Percentiles rank a stretch among this genome's conserved stretches.
Evolutionary conservation across 2,797 vertebrate genomes (phyloP).

Genomic region (Echeneis naucrates): DNA sequence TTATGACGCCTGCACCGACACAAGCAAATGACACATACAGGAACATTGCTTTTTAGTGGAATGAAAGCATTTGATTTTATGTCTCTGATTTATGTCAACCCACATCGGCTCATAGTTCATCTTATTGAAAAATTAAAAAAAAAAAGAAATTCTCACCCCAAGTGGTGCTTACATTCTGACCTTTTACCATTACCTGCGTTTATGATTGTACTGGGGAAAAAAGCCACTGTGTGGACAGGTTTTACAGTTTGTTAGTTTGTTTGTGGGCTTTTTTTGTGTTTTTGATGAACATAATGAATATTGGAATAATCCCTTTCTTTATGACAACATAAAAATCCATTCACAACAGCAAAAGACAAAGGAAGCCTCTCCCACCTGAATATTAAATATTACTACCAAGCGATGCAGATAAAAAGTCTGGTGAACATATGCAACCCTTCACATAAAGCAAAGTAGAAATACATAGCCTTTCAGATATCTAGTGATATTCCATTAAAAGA

Average conservation of each 20-base stretch:
- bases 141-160: constrained; percentile 6
- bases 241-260: constrained; percentile 8
- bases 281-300: background rate
- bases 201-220: background rate
- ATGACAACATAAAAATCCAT: background rate
- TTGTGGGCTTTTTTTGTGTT: too few species aligned
- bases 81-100: constrained; percentile 34
- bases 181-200: background rate
- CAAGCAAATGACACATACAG: constrained; percentile 6
- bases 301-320: constrained; percentile 2
- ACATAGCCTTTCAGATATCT: too few species aligned
- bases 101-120: constrained; percentile 14
- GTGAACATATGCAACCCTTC: too few species aligned
- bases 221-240: background rate
- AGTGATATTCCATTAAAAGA: too few species aligned
- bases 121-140: too few species aligned
- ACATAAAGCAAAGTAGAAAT: too few species aligned
- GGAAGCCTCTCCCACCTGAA: too few species aligned
- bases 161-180: background rate
- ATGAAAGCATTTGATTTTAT: constrained; percentile 38
- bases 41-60: constrained; percentile 26
- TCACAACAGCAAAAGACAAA: too few species aligned
- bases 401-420: too few species aligned
- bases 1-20: constrained; percentile 38
- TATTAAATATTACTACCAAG: too few species aligned